Conservation (phyloP, 2,888 invertebrate genomes). For the Lepidonotus clava region DNA sequence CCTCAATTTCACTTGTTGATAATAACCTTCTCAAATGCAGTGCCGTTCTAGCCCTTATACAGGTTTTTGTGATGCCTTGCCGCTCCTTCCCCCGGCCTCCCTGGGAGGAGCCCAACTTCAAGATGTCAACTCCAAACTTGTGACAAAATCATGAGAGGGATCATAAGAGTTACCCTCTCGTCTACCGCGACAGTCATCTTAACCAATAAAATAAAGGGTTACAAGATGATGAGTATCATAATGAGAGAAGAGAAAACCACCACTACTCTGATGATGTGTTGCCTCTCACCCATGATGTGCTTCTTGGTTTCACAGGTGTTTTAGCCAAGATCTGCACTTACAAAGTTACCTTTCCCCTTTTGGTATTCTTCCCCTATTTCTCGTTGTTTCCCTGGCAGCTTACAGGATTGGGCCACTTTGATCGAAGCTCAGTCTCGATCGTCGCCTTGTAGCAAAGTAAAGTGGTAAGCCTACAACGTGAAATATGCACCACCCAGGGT, state of each 20-base stretch:
- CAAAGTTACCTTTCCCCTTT: too few relatives aligned
- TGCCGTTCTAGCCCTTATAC: conserved; percentile 45
- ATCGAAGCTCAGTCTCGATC: background rate
- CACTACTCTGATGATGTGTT: background rate
- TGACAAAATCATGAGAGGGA: background rate
- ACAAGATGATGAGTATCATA: too few relatives aligned
- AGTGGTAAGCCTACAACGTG: too few relatives aligned
- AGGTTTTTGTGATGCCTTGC: conserved; percentile 11
- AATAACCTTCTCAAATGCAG: background rate
- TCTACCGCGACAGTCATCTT: background rate
- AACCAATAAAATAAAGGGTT: too few relatives aligned
- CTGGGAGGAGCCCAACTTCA: background rate
- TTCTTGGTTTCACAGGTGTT: conserved; percentile 28
- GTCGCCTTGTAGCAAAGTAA: background rate
- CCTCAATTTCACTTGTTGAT: conserved; percentile 46
- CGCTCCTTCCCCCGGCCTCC: background rate
- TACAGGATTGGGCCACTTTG: conserved; percentile 12
- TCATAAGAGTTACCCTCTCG: too few relatives aligned
- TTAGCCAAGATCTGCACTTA: conserved; percentile 6
- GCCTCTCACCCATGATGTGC: background rate
- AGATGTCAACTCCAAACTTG: background rate
- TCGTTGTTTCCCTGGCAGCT: conserved; percentile 25
- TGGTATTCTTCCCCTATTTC: conserved; percentile 16
- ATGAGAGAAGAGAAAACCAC: background rate
- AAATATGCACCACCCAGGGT: too few relatives aligned